These are phyloP conservation scores for Burhinus oedicnemus DNA, from an alignment of 2,113 vertebrate genomes.

Conservation along the genomic window DNA sequence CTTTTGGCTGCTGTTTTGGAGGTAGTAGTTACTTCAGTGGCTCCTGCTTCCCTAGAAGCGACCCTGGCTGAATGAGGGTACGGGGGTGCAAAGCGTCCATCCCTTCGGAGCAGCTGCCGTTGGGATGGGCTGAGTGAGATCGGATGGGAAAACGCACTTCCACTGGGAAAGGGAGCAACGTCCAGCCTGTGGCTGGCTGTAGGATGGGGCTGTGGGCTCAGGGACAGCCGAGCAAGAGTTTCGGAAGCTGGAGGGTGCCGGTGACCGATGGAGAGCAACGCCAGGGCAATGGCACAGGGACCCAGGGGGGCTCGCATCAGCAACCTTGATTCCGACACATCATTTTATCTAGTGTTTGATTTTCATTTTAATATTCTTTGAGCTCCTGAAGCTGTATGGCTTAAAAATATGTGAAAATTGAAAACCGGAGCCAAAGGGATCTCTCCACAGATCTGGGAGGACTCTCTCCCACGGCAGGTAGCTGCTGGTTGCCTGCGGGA, in stretches of 20 bases:
- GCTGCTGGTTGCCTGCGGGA: neutral
- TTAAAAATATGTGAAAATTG: neutral
- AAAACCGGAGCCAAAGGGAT: neutral
- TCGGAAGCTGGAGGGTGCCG: neutral
- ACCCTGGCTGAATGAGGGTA: neutral
- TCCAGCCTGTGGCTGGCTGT: neutral
- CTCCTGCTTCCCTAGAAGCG: neutral
- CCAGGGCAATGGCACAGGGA: neutral
- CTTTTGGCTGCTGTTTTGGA: constrained; percentile 11
- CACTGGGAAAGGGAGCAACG: neutral
- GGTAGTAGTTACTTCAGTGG: neutral
- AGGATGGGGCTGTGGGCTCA: neutral
- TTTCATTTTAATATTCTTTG: neutral
- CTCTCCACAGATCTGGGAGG: neutral
- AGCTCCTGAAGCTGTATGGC: neutral
- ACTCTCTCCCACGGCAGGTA: neutral
- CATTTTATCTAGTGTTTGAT: neutral
- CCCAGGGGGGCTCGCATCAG: neutral
- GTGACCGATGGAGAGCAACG: neutral
- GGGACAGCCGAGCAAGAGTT: neutral
- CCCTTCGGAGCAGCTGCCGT: neutral
- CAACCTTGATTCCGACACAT: neutral
- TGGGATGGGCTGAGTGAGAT: neutral
- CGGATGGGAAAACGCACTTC: neutral
- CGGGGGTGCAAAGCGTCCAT: fast-evolving